Percentiles rank a stretch among this genome's conserved stretches.
These are phyloP conservation scores for Anhinga rufa DNA, from an alignment of 2,113 vertebrate species.

Conservation along the genomic window DNA sequence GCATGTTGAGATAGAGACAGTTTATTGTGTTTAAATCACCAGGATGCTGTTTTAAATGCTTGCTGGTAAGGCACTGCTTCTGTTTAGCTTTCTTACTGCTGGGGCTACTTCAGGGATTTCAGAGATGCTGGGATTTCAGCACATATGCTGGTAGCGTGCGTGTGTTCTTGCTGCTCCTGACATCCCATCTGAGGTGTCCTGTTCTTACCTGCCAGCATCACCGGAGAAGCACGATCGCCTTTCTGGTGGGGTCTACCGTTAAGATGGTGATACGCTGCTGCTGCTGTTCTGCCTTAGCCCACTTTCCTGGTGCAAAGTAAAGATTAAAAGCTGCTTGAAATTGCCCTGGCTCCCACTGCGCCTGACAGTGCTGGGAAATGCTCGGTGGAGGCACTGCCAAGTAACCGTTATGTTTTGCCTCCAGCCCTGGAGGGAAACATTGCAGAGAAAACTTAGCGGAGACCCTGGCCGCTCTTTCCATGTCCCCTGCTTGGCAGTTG, in stretches of 20 bases:
- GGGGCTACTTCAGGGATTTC: background rate
- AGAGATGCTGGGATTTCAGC: background rate
- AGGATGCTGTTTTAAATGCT: background rate
- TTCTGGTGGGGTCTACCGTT: background rate
- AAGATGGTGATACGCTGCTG: no score
- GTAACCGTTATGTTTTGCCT: background rate
- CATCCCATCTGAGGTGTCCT: background rate
- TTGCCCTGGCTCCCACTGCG: background rate
- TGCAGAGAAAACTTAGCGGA: background rate
- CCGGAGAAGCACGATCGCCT: background rate
- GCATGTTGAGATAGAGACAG: background rate
- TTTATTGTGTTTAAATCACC: background rate
- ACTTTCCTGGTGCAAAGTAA: background rate
- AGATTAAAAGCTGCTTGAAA: background rate
- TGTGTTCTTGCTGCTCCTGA: background rate
- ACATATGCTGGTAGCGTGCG: fast-evolving
- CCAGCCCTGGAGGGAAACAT: background rate
- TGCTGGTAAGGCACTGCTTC: background rate
- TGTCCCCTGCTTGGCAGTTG: background rate
- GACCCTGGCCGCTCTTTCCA: background rate
- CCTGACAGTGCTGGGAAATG: background rate
- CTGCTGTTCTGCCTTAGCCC: background rate
- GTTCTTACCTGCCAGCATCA: background rate
- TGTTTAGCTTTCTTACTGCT: background rate
- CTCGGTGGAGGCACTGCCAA: background rate